Evolutionary conservation across 2,797 vertebrate genomes (phyloP).

Genomic region (Malacoctenus gilli): DNA sequence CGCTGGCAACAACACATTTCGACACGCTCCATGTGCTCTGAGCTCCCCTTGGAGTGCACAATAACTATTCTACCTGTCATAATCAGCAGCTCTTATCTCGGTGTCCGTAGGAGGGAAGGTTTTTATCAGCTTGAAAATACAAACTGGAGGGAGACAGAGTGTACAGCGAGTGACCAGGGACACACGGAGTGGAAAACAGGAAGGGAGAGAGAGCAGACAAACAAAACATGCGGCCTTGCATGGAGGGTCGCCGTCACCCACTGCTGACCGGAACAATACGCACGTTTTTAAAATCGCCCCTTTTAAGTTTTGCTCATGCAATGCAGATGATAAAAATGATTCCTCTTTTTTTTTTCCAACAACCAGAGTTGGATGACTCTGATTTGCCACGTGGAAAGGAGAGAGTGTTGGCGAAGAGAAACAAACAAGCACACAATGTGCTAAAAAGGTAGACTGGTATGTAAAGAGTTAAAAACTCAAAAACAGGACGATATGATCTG

Average conservation of each 20-base stretch:
- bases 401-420: conserved; percentile 24
- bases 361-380: conserved; percentile 21
- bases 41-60: conserved; percentile 35
- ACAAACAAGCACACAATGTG: conserved; percentile 56
- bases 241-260: conserved; percentile 6
- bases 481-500: no score
- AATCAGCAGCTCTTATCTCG: conserved; percentile 73
- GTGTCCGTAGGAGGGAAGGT: conserved; percentile 48
- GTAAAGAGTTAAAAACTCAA: no score
- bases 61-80: conserved; percentile 51
- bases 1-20: conserved; percentile 41
- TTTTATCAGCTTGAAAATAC: conserved; percentile 69
- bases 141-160: conserved; percentile 49
- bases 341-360: background rate
- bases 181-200: conserved; percentile 59
- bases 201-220: conserved; percentile 43
- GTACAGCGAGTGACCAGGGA: conserved; percentile 50
- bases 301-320: conserved; percentile 1
- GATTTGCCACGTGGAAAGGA: conserved; percentile 54
- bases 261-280: conserved; percentile 7
- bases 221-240: conserved; percentile 42
- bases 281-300: no score
- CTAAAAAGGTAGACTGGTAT: conserved; percentile 33
- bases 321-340: background rate
- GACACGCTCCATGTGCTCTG: conserved; percentile 25